Percentiles rank a stretch among this genome's conserved stretches.
Conservation (phyloP, 2,113 vertebrate genomes). For the Gallinago undulata region DNA sequence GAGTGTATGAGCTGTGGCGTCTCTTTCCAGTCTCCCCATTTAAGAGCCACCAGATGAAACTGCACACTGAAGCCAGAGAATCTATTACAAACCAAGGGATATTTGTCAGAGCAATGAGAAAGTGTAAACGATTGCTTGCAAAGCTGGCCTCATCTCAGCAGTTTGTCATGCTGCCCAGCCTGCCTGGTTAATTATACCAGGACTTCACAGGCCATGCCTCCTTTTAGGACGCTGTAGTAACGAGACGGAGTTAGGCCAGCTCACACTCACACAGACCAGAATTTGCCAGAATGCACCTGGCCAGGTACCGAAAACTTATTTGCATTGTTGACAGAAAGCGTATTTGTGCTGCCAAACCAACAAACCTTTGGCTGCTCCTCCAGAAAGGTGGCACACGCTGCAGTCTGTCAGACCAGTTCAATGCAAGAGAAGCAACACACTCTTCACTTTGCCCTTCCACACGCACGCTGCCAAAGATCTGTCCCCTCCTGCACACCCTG, state of each 20-base stretch:
- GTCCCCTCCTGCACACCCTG: background rate
- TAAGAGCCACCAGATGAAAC: background rate
- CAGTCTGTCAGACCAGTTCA: background rate
- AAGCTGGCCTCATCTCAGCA: background rate
- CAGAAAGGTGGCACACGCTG: background rate
- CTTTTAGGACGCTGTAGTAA: background rate
- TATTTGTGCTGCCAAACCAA: background rate
- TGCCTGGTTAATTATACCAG: background rate
- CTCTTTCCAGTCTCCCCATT: background rate
- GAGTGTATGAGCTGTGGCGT: background rate
- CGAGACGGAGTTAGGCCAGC: background rate
- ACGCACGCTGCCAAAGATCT: background rate
- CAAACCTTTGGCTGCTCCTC: background rate
- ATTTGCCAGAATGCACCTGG: background rate
- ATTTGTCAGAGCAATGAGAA: background rate
- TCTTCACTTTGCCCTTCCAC: background rate
- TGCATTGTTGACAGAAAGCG: background rate
- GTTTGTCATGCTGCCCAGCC: background rate
- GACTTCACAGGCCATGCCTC: background rate
- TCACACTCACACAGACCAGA: background rate
- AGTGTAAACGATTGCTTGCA: background rate
- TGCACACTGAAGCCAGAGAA: background rate
- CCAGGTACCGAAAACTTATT: background rate
- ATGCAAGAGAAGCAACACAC: background rate
- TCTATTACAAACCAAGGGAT: background rate